phyloP scores from a whole-genome alignment of 2,113 vertebrate species.

The Corynorhinus townsendii region DNA sequence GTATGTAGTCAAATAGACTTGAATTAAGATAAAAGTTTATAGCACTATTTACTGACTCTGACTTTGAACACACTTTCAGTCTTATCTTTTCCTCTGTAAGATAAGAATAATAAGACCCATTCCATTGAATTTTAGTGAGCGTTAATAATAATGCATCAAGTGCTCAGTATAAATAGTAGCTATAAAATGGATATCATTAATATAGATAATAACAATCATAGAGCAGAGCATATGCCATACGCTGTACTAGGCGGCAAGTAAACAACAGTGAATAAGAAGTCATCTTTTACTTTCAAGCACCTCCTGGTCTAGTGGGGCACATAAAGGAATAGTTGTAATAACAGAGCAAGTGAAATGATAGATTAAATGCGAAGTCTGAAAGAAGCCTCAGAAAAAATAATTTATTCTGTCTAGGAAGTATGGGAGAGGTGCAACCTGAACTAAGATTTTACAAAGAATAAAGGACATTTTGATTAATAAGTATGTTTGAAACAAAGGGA shows the following conservation, averaged over 20 bases:
- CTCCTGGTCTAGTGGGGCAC: not conserved
- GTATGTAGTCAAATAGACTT: not conserved
- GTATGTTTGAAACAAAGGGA: not conserved
- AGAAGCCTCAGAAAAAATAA: not conserved
- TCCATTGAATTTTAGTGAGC: not conserved
- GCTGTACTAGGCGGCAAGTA: not conserved
- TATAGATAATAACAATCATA: not conserved
- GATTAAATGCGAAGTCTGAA: not conserved
- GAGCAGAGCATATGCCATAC: not conserved
- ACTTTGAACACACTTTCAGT: not conserved
- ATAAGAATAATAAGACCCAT: not conserved
- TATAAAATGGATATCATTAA: not conserved
- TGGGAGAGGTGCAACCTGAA: not conserved
- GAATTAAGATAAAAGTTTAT: not conserved
- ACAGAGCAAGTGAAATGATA: not conserved
- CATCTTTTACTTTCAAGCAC: not conserved
- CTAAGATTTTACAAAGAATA: not conserved
- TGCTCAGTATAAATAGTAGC: not conserved
- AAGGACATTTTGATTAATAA: not conserved
- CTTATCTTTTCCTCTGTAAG: slow-evolving; percentile 47
- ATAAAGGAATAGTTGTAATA: not conserved
- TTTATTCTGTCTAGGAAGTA: not conserved
- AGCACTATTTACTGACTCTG: not conserved
- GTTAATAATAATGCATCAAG: not conserved
- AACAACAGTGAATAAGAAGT: slow-evolving; percentile 29